These are phyloP conservation scores for Scolopax bukidnonensis DNA, from an alignment of 2,797 vertebrate genomes.

Conservation along the genomic window DNA sequence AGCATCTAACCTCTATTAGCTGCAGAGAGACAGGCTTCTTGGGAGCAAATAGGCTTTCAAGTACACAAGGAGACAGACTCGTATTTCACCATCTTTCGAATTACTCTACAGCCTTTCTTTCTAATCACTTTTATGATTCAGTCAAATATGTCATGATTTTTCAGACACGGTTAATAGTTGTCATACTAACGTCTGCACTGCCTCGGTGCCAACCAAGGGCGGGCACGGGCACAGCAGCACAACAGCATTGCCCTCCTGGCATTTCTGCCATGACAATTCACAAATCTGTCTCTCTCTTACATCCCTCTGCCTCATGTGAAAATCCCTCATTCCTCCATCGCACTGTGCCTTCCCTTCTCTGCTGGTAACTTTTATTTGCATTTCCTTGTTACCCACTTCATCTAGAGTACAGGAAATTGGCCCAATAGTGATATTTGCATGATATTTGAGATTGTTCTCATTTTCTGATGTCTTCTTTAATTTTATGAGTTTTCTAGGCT, in stretches of 20 bases:
- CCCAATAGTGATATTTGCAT: not conserved
- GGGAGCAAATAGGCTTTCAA: not conserved
- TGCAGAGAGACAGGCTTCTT: not conserved
- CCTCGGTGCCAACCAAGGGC: accelerated
- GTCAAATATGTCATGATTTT: not conserved
- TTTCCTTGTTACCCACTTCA: not conserved
- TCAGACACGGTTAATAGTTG: accelerated
- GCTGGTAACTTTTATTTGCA: not conserved
- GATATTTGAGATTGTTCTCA: not conserved
- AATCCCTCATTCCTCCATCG: not conserved
- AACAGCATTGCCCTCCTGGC: accelerated
- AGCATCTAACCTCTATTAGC: not conserved
- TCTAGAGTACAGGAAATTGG: not conserved
- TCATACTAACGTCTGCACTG: accelerated
- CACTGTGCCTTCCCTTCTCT: not conserved
- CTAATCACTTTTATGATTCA: not conserved
- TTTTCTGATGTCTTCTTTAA: not conserved
- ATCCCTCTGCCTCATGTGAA: not conserved
- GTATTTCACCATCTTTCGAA: not conserved
- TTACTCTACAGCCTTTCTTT: not conserved
- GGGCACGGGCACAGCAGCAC: accelerated
- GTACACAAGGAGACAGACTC: not conserved
- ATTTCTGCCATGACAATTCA: not conserved
- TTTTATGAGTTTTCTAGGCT: not conserved
- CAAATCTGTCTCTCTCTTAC: not conserved